Percentiles rank a stretch among this genome's conserved stretches.
Conservation (phyloP, 2,113 vertebrate species). For the Triplophysa siluroides region DNA sequence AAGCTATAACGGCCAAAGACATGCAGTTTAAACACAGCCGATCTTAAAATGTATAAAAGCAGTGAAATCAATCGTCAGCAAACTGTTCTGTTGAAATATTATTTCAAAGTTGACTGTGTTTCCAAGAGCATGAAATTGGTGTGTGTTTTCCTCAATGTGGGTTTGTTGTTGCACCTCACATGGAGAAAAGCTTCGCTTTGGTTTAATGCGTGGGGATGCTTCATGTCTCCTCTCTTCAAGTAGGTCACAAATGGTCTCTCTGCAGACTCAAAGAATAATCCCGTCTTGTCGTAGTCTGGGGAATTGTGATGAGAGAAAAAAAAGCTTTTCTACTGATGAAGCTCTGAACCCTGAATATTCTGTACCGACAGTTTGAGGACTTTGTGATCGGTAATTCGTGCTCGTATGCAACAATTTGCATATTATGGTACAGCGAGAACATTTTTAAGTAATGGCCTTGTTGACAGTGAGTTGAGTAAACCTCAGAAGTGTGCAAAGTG, state of each 20-base stretch:
- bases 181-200: conserved; percentile 44
- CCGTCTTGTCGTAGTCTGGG: conserved; percentile 39
- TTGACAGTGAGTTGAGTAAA: conserved; percentile 29
- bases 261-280: conserved; percentile 46
- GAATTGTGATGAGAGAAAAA: conserved; percentile 38
- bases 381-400: conserved; percentile 32
- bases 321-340: conserved; percentile 18
- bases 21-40: not conserved
- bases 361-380: conserved; percentile 20
- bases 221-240: conserved; percentile 47
- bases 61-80: not conserved
- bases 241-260: conserved; percentile 55
- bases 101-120: conserved; percentile 1
- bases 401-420: conserved; percentile 21
- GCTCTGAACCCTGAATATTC: conserved; percentile 15
- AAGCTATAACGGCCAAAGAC: not conserved
- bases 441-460: conserved; percentile 35
- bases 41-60: not conserved
- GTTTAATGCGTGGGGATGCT: conserved; percentile 44
- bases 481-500: conserved; percentile 17
- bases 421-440: conserved; percentile 23
- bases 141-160: conserved; percentile 27
- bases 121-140: conserved; percentile 1
- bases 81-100: not conserved
- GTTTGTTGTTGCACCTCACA: conserved; percentile 22